Percentiles rank a stretch among this genome's conserved stretches.
Evolutionary conservation across 2,888 invertebrate genomes (phyloP).

Genomic region (Yponomeuta cagnagella): DNA sequence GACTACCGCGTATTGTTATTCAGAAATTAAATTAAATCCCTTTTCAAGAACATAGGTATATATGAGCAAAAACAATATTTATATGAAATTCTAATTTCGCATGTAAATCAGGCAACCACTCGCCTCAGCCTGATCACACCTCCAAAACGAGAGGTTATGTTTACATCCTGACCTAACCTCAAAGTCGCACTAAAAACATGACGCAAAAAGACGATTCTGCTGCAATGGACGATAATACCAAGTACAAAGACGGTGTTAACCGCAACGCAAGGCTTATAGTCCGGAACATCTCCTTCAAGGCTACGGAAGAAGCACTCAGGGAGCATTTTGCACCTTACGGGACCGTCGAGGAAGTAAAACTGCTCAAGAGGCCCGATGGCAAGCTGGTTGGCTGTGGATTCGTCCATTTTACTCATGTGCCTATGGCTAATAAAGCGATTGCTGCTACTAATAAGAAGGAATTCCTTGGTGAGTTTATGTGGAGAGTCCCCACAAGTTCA

Average conservation of each 20-base stretch:
- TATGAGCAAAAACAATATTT: no score
- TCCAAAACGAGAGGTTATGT: slow-evolving; percentile 9
- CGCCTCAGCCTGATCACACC: no score
- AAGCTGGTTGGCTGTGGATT: slow-evolving; percentile 92
- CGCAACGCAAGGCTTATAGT: slow-evolving; percentile 78
- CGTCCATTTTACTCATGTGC: slow-evolving; percentile 85
- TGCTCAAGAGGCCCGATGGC: slow-evolving; percentile 84
- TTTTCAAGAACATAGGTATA: no score
- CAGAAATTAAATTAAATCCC: no score
- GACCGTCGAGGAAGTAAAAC: slow-evolving; percentile 82
- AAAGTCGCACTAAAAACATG: background rate
- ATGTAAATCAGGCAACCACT: no score
- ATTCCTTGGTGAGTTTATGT: slow-evolving; percentile 64
- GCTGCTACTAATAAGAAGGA: slow-evolving; percentile 80
- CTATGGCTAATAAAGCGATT: slow-evolving; percentile 87
- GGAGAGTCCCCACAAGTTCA: background rate
- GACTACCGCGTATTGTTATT: no score
- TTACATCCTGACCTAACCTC: slow-evolving; percentile 8
- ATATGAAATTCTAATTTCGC: no score
- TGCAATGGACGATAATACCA: slow-evolving; percentile 24
- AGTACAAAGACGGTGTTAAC: slow-evolving; percentile 46
- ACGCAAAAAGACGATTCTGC: slow-evolving; percentile 2
- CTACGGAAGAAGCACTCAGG: slow-evolving; percentile 80
- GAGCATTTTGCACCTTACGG: slow-evolving; percentile 85
- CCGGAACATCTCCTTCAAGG: slow-evolving; percentile 83